Conservation (phyloP, 1,140 invertebrate genomes). For the Drosophila quadrilineata region DNA sequence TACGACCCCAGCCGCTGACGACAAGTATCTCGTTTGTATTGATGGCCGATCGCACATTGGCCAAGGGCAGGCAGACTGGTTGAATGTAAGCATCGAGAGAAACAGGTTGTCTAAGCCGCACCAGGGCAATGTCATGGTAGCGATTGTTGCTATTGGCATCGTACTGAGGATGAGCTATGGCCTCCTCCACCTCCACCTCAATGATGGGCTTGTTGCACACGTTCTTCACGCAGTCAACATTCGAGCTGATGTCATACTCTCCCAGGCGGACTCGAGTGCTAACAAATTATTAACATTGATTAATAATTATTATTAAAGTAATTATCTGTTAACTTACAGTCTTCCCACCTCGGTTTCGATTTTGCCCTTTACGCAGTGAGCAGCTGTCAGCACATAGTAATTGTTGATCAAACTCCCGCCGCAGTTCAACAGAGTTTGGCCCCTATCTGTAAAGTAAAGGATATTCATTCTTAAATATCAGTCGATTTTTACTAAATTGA, state of each 20-base stretch:
- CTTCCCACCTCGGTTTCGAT: slow-evolving; percentile 53
- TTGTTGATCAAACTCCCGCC: slow-evolving; percentile 84
- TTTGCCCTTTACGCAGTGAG: slow-evolving; percentile 90
- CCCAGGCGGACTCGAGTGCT: slow-evolving; percentile 84
- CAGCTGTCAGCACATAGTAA: slow-evolving; percentile 88
- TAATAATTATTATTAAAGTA: background rate
- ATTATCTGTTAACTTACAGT: slow-evolving; percentile 61
- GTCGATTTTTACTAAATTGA: too few species aligned
- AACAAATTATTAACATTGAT: background rate
- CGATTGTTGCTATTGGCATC: slow-evolving; percentile 39
- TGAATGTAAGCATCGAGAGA: slow-evolving; percentile 87
- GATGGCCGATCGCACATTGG: slow-evolving; percentile 48
- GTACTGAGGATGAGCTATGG: slow-evolving; percentile 80
- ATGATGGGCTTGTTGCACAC: slow-evolving; percentile 71
- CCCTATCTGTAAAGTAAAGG: slow-evolving; percentile 30
- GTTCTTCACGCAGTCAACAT: slow-evolving; percentile 82
- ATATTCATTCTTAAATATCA: too few species aligned
- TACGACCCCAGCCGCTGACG: slow-evolving; percentile 88
- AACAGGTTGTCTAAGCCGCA: slow-evolving; percentile 88
- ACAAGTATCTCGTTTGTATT: slow-evolving; percentile 81
- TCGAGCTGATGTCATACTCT: slow-evolving; percentile 84
- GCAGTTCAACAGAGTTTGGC: slow-evolving; percentile 81
- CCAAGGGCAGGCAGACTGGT: slow-evolving; percentile 88
- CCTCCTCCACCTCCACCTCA: slow-evolving; percentile 70
- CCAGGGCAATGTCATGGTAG: slow-evolving; percentile 88